Evolutionary conservation across 2,113 vertebrate genomes (phyloP).

Genomic region (Cyanoderma ruficeps): DNA sequence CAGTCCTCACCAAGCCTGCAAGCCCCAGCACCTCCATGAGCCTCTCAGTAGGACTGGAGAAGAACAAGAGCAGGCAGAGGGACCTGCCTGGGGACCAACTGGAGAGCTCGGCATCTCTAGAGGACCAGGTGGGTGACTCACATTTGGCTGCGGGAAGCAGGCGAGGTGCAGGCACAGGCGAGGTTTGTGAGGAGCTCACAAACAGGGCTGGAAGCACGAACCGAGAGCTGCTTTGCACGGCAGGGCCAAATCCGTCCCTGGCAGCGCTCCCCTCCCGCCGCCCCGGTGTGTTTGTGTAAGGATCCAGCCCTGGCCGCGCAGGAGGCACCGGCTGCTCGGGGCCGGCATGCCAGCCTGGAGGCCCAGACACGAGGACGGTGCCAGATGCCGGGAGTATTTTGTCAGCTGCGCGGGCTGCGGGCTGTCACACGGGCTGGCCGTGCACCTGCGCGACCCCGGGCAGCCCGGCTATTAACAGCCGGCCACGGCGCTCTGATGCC

Average conservation of each 20-base stretch:
- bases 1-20: neutral
- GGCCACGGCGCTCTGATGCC: neutral
- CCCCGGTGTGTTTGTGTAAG: conserved; percentile 9
- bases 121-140: neutral
- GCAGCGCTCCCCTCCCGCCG: neutral
- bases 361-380: neutral
- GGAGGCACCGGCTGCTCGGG: conserved; percentile 1
- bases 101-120: neutral
- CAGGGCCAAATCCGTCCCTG: conserved; percentile 35
- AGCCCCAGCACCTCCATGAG: neutral
- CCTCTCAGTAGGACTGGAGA: neutral
- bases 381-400: conserved; percentile 64
- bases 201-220: neutral
- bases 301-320: neutral
- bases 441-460: conserved; percentile 68
- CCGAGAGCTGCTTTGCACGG: conserved; percentile 1
- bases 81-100: neutral
- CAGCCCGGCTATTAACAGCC: conserved; percentile 31
- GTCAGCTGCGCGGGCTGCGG: conserved; percentile 48
- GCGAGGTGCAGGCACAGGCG: neutral
- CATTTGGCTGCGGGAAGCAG: neutral
- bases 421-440: conserved; percentile 46
- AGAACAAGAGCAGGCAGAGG: neutral
- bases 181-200: neutral
- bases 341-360: neutral